These are phyloP conservation scores for Oryzias dopingdopingensis DNA, from an alignment of 2,797 vertebrate genomes.

Conservation along the genomic window DNA sequence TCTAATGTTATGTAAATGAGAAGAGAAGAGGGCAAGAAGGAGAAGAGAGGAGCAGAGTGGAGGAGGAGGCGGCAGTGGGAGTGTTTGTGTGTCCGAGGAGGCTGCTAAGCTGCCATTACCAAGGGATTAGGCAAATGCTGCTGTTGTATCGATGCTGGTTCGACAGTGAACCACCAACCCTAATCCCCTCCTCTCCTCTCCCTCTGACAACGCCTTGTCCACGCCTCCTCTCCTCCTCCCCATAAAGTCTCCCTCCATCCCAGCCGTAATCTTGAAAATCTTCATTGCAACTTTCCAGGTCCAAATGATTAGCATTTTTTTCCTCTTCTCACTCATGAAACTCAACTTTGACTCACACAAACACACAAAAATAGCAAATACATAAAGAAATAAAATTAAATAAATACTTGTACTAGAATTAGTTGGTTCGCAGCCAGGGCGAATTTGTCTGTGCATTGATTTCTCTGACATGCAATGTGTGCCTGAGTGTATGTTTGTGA, in stretches of 20 bases:
- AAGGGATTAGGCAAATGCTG: conserved; percentile 85
- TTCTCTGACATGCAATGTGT: conserved; percentile 61
- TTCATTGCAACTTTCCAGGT: conserved; percentile 49
- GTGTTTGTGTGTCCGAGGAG: conserved; percentile 81
- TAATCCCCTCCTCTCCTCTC: conserved; percentile 79
- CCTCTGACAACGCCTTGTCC: conserved; percentile 68
- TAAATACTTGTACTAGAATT: conserved; percentile 35
- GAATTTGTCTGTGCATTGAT: conserved; percentile 69
- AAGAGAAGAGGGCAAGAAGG: conserved; percentile 65
- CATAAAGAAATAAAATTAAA: conserved; percentile 20
- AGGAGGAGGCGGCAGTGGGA: conserved; percentile 71
- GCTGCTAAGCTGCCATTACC: conserved; percentile 84
- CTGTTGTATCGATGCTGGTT: conserved; percentile 81
- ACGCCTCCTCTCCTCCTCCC: conserved; percentile 67
- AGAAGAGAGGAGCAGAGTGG: conserved; percentile 57
- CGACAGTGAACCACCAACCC: conserved; percentile 74
- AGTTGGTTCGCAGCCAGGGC: conserved; percentile 65
- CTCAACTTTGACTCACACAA: conserved; percentile 17
- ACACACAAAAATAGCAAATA: conserved; percentile 20
- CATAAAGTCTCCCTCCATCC: conserved; percentile 20
- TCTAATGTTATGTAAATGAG: conserved; percentile 78
- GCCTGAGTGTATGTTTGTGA: conserved; percentile 41
- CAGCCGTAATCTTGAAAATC: conserved; percentile 45
- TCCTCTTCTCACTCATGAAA: conserved; percentile 37
- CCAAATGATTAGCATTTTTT: conserved; percentile 56